Evolutionary conservation across 2,888 invertebrate species (phyloP).

Genomic region (Dasypolia templi): DNA sequence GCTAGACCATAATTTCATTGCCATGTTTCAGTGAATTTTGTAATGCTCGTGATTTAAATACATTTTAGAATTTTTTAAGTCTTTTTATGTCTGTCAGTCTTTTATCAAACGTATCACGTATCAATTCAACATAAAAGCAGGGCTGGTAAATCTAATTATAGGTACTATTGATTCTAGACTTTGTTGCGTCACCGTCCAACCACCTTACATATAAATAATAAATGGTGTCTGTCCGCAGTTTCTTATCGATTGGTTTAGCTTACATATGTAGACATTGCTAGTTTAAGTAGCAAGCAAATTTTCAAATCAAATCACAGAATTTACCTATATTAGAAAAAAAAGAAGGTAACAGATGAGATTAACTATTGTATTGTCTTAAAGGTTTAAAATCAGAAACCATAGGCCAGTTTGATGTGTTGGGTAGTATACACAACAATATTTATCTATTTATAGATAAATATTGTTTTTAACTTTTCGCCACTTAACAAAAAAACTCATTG

Average conservation of each 20-base stretch:
- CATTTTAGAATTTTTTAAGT: not conserved
- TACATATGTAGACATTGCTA: not conserved
- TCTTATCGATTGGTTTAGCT: constrained; percentile 2
- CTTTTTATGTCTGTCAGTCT: too few species aligned
- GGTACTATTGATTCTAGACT: not conserved
- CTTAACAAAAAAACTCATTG: not conserved
- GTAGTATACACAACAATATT: not conserved
- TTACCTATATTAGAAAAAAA: not conserved
- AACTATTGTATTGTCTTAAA: not conserved
- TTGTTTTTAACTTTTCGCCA: not conserved
- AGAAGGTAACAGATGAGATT: too few species aligned
- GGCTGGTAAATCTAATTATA: not conserved
- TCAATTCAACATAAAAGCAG: not conserved
- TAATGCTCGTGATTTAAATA: not conserved
- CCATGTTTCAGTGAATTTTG: not conserved
- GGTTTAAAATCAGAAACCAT: not conserved
- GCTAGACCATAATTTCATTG: not conserved
- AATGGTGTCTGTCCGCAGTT: not conserved
- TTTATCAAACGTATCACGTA: too few species aligned
- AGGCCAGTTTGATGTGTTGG: not conserved
- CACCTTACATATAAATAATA: not conserved
- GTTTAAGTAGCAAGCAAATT: not conserved
- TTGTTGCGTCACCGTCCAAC: not conserved
- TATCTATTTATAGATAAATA: not conserved
- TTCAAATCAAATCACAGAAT: not conserved